Evolutionary conservation across 2,888 invertebrate genomes (phyloP), one percentile per base, ranked within the genome.

Genomic region (Epiblema foenella): DNA sequence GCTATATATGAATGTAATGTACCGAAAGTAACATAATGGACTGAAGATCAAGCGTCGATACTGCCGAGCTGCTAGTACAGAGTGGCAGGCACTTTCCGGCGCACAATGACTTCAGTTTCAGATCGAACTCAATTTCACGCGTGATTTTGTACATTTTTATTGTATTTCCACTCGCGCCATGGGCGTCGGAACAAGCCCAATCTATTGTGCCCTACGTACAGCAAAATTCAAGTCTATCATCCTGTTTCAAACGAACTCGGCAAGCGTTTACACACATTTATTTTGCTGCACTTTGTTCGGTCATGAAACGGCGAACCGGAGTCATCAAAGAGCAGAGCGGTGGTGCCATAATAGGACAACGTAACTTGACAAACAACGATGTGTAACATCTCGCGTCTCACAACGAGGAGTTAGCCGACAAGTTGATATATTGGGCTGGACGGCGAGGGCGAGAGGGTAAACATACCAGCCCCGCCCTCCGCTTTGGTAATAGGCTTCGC

Each of bases 111-210:
- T 88, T 85, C 81, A 84, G 84, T 81, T 76, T 73, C 81, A 85
- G 86, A 80, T 86, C 86, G 87, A 91, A 91, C 86, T 90, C 91
- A 90, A 93, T 93, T 93, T 92, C 91, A 92, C 91, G 92, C 90
- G 89, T 91, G 90, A 91, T 92, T 59, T 91, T 91, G 87, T 88
- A 84, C 84, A 85, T 85, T 89, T 89, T 91, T 89, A 90, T 90
- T 90, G 89, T 87, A 87, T 90, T 91, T 84, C 86, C 84, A 88
- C 84, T 85, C 77, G 77, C 77, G 79, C 77, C 83, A 84, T 80
- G 78, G 78, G 77, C 82, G 80, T 82, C 81, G 82, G 78, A 78
- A 81, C 78, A 79, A 75, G 76, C 75, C 74, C 72, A 79, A 77
- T 78, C 20, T 46, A 66, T 54, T 65, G 42, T 59, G 52, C 54